Evolutionary conservation across 2,888 invertebrate species (phyloP).

Genomic region (Ferrisia virgata): DNA sequence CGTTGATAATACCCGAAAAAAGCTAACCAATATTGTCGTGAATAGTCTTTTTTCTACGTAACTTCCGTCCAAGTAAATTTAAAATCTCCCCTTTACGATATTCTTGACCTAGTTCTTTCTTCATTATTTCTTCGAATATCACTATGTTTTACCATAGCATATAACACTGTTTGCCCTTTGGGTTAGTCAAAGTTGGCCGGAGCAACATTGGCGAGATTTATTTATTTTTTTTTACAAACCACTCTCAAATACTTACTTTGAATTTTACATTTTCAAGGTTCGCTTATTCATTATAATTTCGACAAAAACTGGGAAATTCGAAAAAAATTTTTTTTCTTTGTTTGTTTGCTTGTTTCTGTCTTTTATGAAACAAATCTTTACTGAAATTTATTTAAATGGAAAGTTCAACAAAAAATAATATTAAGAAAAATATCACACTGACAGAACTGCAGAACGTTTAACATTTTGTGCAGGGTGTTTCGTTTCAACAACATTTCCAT

Average conservation of each 20-base stretch:
- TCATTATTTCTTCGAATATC: slow-evolving; percentile 9
- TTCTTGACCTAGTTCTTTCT: slow-evolving; percentile 17
- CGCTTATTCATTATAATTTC: background rate
- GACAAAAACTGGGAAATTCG: background rate
- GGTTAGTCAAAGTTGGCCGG: background rate
- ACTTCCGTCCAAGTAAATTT: background rate
- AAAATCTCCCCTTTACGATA: background rate
- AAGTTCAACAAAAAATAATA: background rate
- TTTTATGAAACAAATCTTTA: background rate
- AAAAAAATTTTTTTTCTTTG: background rate
- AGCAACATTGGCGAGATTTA: background rate
- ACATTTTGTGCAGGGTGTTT: no score
- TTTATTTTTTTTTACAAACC: background rate
- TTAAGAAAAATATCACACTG: background rate
- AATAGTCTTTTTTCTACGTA: background rate
- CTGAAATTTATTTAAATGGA: background rate
- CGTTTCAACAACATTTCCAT: no score
- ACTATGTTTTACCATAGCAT: background rate
- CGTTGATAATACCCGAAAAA: background rate
- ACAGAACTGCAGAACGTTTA: background rate
- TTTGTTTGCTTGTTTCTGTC: background rate
- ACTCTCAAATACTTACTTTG: background rate
- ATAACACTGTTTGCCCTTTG: background rate
- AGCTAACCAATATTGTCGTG: background rate
- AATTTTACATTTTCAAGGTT: background rate